Evolutionary conservation across 2,888 invertebrate species (phyloP).

Genomic region (Coleophora flavipennella): DNA sequence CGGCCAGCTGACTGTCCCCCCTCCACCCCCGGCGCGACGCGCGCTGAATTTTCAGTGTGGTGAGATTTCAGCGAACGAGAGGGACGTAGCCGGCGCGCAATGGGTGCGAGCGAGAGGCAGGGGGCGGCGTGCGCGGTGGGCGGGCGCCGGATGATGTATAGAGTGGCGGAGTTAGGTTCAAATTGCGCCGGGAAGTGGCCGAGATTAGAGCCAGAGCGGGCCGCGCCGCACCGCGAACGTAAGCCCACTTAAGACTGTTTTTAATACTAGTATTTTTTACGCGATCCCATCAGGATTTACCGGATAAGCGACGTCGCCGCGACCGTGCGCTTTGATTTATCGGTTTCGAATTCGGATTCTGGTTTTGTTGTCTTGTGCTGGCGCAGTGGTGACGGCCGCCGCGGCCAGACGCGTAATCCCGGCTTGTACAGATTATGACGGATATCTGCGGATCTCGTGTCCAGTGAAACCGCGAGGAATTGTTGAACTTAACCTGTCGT

Average conservation of each 20-base stretch:
- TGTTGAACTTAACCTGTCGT: conserved; percentile 22
- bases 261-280: conserved; percentile 80
- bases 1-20: conserved; percentile 65
- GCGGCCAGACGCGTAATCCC: conserved; percentile 61
- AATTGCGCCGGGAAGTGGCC: conserved; percentile 83
- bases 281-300: conserved; percentile 72
- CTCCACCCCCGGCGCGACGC: conserved; percentile 36
- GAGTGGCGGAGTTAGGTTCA: conserved; percentile 82
- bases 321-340: conserved; percentile 72
- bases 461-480: conserved; percentile 46
- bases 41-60: conserved; percentile 56
- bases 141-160: conserved; percentile 78
- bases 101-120: conserved; percentile 39
- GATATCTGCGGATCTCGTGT: conserved; percentile 62
- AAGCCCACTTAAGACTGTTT: conserved; percentile 82
- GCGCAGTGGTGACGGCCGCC: conserved; percentile 54
- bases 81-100: conserved; percentile 15
- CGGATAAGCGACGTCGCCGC: conserved; percentile 68
- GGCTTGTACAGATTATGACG: conserved; percentile 68
- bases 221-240: conserved; percentile 75
- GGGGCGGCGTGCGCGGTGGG: conserved; percentile 58
- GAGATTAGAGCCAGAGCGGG: conserved; percentile 79
- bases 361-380: conserved; percentile 64
- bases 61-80: conserved; percentile 56
- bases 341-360: conserved; percentile 61